Conservation (phyloP, 2,113 vertebrate genomes). For the Octodon degus region DNA sequence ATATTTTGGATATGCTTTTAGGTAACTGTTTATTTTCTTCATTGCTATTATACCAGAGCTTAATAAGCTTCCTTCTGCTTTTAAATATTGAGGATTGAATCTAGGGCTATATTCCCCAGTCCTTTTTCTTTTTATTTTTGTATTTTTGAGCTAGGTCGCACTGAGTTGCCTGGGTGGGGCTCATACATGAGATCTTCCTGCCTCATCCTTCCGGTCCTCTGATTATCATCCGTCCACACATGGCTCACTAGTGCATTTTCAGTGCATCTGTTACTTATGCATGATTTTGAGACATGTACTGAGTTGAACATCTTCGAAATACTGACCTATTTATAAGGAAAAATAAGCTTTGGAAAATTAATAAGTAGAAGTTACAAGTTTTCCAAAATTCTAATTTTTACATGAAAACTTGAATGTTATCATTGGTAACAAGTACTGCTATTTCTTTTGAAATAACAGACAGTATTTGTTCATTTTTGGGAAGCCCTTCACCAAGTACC, state of each 20-base stretch:
- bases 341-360: not conserved
- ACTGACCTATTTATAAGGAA: not conserved
- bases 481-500: not conserved
- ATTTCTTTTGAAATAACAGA: not conserved
- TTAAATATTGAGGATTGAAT: not conserved
- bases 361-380: not conserved
- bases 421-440: not conserved
- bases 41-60: not conserved
- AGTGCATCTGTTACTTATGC: not conserved
- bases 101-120: not conserved
- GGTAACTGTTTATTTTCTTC: not conserved
- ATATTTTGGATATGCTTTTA: not conserved
- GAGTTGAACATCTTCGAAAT: not conserved
- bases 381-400: conserved; percentile 19
- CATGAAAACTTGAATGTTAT: conserved; percentile 24
- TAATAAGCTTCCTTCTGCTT: not conserved
- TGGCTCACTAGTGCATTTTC: not conserved
- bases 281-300: not conserved
- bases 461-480: not conserved
- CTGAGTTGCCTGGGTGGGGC: not conserved
- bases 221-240: not conserved
- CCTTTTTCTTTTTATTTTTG: not conserved
- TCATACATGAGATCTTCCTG: not conserved
- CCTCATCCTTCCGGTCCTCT: not conserved
- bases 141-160: not conserved